Evolutionary conservation across 1,140 invertebrate species (phyloP).

Genomic region (Diachasma alloeum): DNA sequence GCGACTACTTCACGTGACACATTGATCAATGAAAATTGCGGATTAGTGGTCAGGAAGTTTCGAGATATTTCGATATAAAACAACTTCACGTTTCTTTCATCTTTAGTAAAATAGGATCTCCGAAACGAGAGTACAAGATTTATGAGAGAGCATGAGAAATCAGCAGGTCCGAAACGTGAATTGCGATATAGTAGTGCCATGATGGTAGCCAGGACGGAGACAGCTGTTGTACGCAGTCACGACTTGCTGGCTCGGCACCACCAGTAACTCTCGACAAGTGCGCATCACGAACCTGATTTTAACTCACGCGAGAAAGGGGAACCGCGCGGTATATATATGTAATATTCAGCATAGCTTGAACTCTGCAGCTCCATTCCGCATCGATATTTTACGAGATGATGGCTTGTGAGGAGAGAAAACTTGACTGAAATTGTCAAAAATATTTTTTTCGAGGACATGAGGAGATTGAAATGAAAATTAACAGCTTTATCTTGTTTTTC

Average conservation of each 20-base stretch:
- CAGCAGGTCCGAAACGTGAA: not conserved
- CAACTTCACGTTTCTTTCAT: no score
- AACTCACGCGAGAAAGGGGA: slow-evolving; percentile 16
- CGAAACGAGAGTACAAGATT: not conserved
- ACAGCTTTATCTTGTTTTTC: no score
- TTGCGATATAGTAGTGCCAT: not conserved
- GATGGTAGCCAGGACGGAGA: not conserved
- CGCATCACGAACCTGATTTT: slow-evolving; percentile 46
- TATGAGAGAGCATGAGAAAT: not conserved
- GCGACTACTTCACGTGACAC: no score
- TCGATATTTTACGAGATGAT: not conserved
- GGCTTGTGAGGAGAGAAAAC: not conserved
- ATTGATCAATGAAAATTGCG: no score
- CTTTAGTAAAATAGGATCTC: no score
- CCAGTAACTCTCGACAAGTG: slow-evolving; percentile 57
- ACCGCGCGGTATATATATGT: not conserved
- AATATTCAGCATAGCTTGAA: not conserved
- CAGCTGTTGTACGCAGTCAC: slow-evolving; percentile 38
- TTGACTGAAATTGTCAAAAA: not conserved
- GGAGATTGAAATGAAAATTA: no score
- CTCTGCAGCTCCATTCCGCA: not conserved
- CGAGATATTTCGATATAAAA: no score
- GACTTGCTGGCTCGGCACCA: slow-evolving; percentile 44
- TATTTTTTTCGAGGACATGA: no score
- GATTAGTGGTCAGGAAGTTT: no score